These are phyloP conservation scores for Euglossa dilemma DNA, from an alignment of 1,140 invertebrate species.

Conservation along the genomic window DNA sequence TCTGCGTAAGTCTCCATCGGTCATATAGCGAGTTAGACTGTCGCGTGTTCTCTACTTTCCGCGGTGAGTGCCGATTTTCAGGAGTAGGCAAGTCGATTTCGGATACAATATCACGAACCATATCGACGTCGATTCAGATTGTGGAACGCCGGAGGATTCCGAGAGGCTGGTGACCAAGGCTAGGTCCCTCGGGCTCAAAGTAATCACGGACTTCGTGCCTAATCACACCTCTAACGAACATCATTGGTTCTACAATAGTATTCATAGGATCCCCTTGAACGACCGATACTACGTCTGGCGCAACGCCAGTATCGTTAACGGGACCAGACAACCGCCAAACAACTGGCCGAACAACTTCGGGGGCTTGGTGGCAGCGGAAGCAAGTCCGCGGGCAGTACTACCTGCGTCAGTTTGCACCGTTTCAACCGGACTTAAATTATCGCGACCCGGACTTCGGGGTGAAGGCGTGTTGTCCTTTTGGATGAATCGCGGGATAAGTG, in stretches of 20 bases:
- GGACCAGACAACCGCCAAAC: conserved; percentile 66
- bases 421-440: conserved; percentile 89
- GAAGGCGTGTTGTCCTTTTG: conserved; percentile 84
- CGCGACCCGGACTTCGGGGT: conserved; percentile 82
- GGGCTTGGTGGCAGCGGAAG: conserved; percentile 84
- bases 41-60: too few relatives aligned
- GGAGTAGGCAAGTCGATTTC: conserved; percentile 84
- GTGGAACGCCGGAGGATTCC: conserved; percentile 86
- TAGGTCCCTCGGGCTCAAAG: conserved; percentile 69
- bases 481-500: conserved; percentile 87
- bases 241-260: conserved; percentile 87
- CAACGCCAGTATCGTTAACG: conserved; percentile 73
- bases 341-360: conserved; percentile 80
- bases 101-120: conserved; percentile 88
- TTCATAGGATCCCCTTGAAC: conserved; percentile 83
- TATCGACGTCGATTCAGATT: conserved; percentile 83
- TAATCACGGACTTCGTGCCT: conserved; percentile 88
- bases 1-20: too few relatives aligned
- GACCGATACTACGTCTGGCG: conserved; percentile 88
- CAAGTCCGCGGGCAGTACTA: conserved; percentile 83
- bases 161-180: conserved; percentile 80
- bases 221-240: conserved; percentile 89
- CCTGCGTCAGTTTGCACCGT: conserved; percentile 84
- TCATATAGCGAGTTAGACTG: too few relatives aligned
- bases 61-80: conserved; percentile 84